Conservation (phyloP, 2,888 invertebrate species). For the Sphaerophoria taeniata region DNA sequence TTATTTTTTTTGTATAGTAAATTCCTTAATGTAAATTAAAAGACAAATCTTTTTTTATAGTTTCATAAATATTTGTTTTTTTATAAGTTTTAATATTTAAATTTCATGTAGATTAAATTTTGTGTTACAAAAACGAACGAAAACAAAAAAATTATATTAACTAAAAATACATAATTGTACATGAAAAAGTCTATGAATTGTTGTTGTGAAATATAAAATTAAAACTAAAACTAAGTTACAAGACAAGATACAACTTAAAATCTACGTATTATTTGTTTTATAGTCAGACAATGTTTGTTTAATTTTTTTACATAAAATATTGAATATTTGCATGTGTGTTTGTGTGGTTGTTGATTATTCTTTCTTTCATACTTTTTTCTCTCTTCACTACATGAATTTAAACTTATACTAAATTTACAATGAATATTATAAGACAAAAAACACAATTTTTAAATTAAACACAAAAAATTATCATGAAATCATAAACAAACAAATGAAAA, state of each 20-base stretch:
- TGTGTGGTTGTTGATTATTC: conserved; percentile 29
- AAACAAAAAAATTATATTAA: conserved; percentile 37
- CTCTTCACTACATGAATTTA: conserved; percentile 40
- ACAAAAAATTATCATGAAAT: conserved; percentile 31
- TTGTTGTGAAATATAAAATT: conserved; percentile 5
- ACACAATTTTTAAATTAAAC: conserved; percentile 35
- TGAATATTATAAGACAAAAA: conserved; percentile 13
- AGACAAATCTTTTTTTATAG: conserved; percentile 34
- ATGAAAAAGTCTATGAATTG: conserved; percentile 63
- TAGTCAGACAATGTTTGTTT: conserved; percentile 67
- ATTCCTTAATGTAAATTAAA: conserved; percentile 33
- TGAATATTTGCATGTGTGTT: conserved; percentile 33
- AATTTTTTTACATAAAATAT: conserved; percentile 75
- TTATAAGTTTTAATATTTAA: conserved; percentile 13
- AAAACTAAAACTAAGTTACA: conserved; percentile 32
- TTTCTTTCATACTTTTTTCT: conserved; percentile 33
- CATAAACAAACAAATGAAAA: conserved; percentile 22
- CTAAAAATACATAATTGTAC: conserved; percentile 67
- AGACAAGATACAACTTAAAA: conserved; percentile 69
- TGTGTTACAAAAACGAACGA: conserved; percentile 28
- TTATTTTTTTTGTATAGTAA: conserved; percentile 35
- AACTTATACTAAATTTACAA: conserved; percentile 50
- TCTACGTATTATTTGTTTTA: conserved; percentile 59
- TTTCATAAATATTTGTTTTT: conserved; percentile 30
- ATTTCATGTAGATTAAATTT: conserved; percentile 21